Evolutionary conservation across 2,113 vertebrate species (phyloP), one percentile per base, ranked within the genome.

Genomic region (Serinus canaria): DNA sequence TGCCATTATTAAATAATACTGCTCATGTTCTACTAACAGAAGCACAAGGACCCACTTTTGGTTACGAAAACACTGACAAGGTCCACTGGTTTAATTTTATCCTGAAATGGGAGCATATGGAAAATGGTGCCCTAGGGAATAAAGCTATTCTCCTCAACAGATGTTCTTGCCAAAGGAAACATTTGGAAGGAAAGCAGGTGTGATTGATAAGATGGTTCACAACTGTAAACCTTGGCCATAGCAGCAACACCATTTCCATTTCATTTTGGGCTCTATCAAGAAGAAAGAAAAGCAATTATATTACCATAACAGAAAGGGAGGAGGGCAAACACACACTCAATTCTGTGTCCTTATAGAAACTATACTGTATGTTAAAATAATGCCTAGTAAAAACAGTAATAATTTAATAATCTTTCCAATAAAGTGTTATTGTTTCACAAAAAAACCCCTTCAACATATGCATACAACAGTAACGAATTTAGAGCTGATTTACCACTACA

Each of bases 81-180:
- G 90, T 87, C 89, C 76, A 75, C 52, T 82, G 85, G 64, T 43
- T 94, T 94, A 81, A 93, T 90, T 93, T 64, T 66, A 78, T 25
- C 49, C 83, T 87, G 86, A 95, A 92, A 94, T 1, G 1, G 53
- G 1, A 93, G 49, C 83, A 94, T 75, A 96, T 25, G 92, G 88
- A 76, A 94, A 93, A 66, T 16, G 52, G 39, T 60, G 60, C 88
- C 73, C 23, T 4, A 49, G 93, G 85, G 90, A 92, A 33, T 3
- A 2, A 82, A 33, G 76, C 39, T 52, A 60, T 81, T 89, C 43
- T 92, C 78, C 70, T 66, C 30, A 94, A 70, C 94, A 96, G 93
- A 94, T 94, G 93, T 46, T 94, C 80, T 78, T 78, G 88, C 79
- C 66, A 81, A 35, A 64, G 90, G 66, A 89, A 93, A 59, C 49